These are phyloP conservation scores for Anguilla obscura DNA, from an alignment of 2,797 vertebrate species.

Conservation along the genomic window DNA sequence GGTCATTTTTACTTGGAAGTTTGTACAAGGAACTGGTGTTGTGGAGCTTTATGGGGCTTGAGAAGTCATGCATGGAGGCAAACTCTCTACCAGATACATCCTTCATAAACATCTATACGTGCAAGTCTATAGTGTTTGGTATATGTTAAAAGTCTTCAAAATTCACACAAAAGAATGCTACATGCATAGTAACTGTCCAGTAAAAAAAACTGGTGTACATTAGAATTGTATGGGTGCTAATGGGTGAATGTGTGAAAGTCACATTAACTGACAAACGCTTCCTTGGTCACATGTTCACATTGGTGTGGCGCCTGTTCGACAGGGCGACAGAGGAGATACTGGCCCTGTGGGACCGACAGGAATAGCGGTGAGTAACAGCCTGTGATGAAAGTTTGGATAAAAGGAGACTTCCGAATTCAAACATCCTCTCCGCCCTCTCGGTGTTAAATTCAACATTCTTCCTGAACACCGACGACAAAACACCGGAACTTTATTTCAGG, in stretches of 20 bases:
- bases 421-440: neutral
- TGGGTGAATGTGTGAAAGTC: neutral
- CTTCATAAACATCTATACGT: neutral
- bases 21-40: too few relatives aligned
- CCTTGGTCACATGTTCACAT: neutral
- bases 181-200: neutral
- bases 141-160: neutral
- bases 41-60: too few relatives aligned
- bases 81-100: neutral
- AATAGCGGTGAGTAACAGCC: slow-evolving; percentile 65
- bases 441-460: neutral
- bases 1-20: too few relatives aligned
- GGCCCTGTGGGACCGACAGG: slow-evolving; percentile 71
- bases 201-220: neutral
- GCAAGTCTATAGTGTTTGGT: neutral
- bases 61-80: too few relatives aligned
- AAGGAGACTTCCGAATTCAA: neutral
- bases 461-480: neutral
- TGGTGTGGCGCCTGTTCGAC: slow-evolving; percentile 30
- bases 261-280: neutral
- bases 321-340: slow-evolving; percentile 72
- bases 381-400: neutral
- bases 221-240: neutral
- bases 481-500: neutral
- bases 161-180: neutral